Base-by-base conservation (phyloP, 2,797 vertebrate genomes). In the Neosilurus hyrtlii region DNA sequence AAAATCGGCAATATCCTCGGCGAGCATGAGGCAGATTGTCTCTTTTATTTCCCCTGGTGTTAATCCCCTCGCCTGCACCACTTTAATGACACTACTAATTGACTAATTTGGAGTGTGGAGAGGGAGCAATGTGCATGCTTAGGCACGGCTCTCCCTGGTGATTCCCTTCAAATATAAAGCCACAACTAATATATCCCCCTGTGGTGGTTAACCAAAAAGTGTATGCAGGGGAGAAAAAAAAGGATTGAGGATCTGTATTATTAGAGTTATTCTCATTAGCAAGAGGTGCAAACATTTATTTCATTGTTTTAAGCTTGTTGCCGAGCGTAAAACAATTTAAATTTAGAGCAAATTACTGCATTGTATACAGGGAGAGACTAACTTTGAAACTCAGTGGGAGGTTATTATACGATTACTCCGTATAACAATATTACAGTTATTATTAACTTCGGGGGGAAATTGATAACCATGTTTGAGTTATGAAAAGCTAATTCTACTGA, bases 71-170 rank as follows among this genome's bases (percentile, higher is more conserved):
- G 71, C 84, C 82, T 83, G 85, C 81, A 81, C 66, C 65, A 73
- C 86, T 86, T 85, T 90, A 88, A 89, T 89, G 88, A 86, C 75
- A 86, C 82, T 85, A 81, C 83, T 89, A 89, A 89, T 89, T 88
- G 88, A 87, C 87, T 89, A 89, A 89, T 90, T 88, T 85, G 79
- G 84, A 83, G 86, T 84, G 85, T 61, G 80, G 78, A 85, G 80
- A 79, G 86, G 83, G 84, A 86, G 86, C 75, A 76, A 71, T 57
- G 81, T 79, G 85, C 83, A 85, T 68, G 82, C 81, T 83, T 80
- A 79, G 73, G 84, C 81, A 77, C 43, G 54, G 72, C 56, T 85
- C 77, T 88, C 89, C 78, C 84, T 83, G 43, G 77, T 70, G 82
- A 84, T 83, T 85, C 85, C 35, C 84, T 88, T 83, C 72, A 82